Percentiles rank a stretch among this genome's conserved stretches.
Conservation (phyloP, 2,888 invertebrate species). For the Morpho deidamia region DNA sequence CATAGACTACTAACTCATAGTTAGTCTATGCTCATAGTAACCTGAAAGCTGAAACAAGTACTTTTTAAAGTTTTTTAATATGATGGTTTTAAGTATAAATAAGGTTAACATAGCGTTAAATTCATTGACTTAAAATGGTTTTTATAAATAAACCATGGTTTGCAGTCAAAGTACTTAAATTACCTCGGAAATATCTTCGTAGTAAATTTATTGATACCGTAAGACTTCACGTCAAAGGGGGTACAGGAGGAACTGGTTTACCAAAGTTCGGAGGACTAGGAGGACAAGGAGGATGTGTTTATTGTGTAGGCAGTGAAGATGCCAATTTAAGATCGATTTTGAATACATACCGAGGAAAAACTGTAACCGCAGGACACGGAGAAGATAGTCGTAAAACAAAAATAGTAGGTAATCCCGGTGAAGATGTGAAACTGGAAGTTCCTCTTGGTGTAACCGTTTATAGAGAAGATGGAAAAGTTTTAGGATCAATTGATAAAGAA, state of each 20-base stretch:
- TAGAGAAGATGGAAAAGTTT: slow-evolving; percentile 80
- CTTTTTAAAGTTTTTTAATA: too few species aligned
- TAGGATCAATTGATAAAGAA: slow-evolving; percentile 86
- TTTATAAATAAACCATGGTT: slow-evolving; percentile 60
- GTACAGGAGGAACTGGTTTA: slow-evolving; percentile 85
- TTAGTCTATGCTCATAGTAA: too few species aligned
- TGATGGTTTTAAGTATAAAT: too few species aligned
- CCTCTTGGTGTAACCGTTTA: slow-evolving; percentile 89
- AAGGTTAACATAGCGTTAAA: too few species aligned
- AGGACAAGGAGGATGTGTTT: slow-evolving; percentile 93
- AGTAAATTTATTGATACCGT: slow-evolving; percentile 88
- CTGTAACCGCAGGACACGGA: slow-evolving; percentile 83
- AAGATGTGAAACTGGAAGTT: slow-evolving; percentile 84
- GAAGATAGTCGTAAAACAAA: slow-evolving; percentile 85
- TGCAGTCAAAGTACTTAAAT: slow-evolving; percentile 61
- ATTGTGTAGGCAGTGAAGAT: slow-evolving; percentile 82
- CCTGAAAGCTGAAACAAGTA: too few species aligned
- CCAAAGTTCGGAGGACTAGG: slow-evolving; percentile 93
- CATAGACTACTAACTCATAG: too few species aligned
- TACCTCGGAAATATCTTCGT: slow-evolving; percentile 71
- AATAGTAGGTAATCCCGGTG: slow-evolving; percentile 86
- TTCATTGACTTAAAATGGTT: slow-evolving; percentile 55
- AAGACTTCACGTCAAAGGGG: slow-evolving; percentile 88
- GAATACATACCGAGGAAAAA: slow-evolving; percentile 72
- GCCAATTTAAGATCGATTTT: slow-evolving; percentile 75